A percentile compares a stretch with the other conserved stretches of the same genome.
These are phyloP conservation scores for Bucco capensis DNA, from an alignment of 2,113 vertebrate species.

Conservation along the genomic window DNA sequence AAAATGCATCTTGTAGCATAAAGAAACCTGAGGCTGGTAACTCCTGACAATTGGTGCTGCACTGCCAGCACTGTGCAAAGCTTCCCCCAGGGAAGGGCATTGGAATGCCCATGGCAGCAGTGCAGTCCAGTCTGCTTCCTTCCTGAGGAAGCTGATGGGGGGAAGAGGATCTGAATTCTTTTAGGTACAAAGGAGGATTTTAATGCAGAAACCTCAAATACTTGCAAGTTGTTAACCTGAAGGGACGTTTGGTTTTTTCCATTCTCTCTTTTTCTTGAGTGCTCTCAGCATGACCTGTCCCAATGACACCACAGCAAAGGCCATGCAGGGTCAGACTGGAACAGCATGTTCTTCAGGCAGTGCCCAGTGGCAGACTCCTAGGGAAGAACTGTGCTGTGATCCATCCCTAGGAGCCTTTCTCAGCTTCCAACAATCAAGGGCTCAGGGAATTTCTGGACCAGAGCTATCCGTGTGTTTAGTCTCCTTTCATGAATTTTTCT, in stretches of 20 bases:
- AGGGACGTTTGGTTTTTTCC: not conserved
- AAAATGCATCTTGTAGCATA: not conserved
- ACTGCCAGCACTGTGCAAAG: not conserved
- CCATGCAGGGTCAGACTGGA: not conserved
- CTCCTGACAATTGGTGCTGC: not conserved
- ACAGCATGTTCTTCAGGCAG: not conserved
- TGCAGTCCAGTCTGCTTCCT: not conserved
- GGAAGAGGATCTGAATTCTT: not conserved
- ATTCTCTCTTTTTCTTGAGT: not conserved
- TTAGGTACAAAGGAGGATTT: not conserved
- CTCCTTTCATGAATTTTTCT: not conserved
- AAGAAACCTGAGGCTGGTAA: not conserved
- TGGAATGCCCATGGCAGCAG: rapidly evolving
- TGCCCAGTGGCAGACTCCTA: not conserved
- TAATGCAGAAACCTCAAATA: not conserved
- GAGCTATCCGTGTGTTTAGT: not conserved
- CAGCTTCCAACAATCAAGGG: not conserved
- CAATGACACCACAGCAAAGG: not conserved
- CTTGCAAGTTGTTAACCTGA: not conserved
- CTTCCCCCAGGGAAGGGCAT: not conserved
- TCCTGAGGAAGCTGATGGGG: not conserved
- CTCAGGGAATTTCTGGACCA: not conserved
- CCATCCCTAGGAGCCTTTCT: not conserved
- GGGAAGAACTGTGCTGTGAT: not conserved
- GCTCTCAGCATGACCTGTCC: not conserved